Evolutionary conservation across 2,888 invertebrate genomes (phyloP).

Genomic region (Drosophila pegasa): DNA sequence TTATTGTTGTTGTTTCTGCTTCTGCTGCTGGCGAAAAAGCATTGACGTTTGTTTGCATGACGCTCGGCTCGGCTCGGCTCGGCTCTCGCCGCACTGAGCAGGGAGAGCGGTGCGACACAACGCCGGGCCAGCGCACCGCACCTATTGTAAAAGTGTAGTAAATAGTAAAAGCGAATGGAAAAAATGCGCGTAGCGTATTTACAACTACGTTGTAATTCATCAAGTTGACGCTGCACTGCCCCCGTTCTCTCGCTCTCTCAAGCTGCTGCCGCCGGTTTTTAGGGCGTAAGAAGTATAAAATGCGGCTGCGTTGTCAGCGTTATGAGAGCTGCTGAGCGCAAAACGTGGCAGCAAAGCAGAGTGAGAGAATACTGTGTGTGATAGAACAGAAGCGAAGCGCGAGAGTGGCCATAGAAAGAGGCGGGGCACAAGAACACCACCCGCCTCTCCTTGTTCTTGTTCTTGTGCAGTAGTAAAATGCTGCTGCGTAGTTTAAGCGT

Average conservation of each 20-base stretch:
- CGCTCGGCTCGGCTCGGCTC: constrained; percentile 49
- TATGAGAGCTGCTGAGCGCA: constrained; percentile 42
- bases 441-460: constrained; percentile 32
- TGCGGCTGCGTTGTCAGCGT: constrained; percentile 71
- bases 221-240: constrained; percentile 40
- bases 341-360: constrained; percentile 58
- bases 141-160: constrained; percentile 67
- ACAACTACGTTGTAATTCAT: constrained; percentile 73
- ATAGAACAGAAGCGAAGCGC: constrained; percentile 10
- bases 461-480: constrained; percentile 57
- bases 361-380: constrained; percentile 31
- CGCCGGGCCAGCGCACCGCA: constrained; percentile 28
- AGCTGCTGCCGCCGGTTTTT: constrained; percentile 44
- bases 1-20: constrained; percentile 26
- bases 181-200: constrained; percentile 45
- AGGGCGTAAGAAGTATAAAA: constrained; percentile 54
- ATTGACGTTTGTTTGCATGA: constrained; percentile 72
- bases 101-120: constrained; percentile 8
- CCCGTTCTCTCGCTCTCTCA: constrained; percentile 6
- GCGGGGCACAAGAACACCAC: constrained; percentile 29
- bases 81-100: constrained; percentile 20
- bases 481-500: constrained; percentile 74
- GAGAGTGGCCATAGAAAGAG: constrained; percentile 22
- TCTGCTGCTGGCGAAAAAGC: constrained; percentile 36
- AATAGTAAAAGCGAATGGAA: constrained; percentile 38